These are phyloP conservation scores for Euphydryas editha DNA, from an alignment of 2,888 invertebrate genomes.

Conservation along the genomic window DNA sequence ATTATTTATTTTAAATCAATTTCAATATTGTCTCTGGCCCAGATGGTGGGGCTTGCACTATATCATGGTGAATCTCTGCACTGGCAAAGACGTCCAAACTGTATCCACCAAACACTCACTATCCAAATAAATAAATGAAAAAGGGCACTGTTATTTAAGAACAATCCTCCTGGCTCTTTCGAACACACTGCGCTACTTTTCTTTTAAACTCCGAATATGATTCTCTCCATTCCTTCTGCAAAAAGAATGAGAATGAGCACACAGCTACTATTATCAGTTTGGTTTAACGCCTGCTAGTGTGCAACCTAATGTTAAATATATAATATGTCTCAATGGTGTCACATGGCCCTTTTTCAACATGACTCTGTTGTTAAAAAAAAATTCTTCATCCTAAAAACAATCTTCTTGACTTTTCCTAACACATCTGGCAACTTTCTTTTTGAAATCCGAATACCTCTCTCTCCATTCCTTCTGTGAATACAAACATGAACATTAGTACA, in stretches of 20 bases:
- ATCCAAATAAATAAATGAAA: conserved; percentile 76
- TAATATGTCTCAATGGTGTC: conserved; percentile 55
- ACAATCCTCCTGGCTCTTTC: conserved; percentile 99
- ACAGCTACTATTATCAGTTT: conserved; percentile 78
- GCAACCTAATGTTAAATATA: conserved; percentile 54
- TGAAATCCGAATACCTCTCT: conserved; percentile 98
- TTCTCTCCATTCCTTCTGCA: conserved; percentile 99
- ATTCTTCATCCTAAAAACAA: conserved; percentile 89
- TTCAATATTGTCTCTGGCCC: conserved; percentile 82
- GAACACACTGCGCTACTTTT: conserved; percentile 98
- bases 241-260: conserved; percentile 81
- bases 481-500: conserved; percentile 51
- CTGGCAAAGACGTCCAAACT: conserved; percentile 56
- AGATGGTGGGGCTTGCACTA: conserved; percentile 62
- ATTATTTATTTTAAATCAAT: conserved; percentile 81
- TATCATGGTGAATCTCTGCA: conserved; percentile 60
- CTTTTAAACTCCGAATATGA: conserved; percentile 98
- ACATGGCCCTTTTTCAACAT: conserved; percentile 72
- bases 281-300: conserved; percentile 52
- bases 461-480: conserved; percentile 98
- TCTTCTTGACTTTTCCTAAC: conserved; percentile 99
- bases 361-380: conserved; percentile 59
- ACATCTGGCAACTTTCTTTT: conserved; percentile 98
- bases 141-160: conserved; percentile 88
- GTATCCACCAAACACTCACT: conserved; percentile 79